A percentile compares a stretch with the other conserved stretches of the same genome.
These are phyloP conservation scores for Phenganax subtilis DNA, from an alignment of 92 coral and sea anemone genomes.

Conservation along the genomic window DNA sequence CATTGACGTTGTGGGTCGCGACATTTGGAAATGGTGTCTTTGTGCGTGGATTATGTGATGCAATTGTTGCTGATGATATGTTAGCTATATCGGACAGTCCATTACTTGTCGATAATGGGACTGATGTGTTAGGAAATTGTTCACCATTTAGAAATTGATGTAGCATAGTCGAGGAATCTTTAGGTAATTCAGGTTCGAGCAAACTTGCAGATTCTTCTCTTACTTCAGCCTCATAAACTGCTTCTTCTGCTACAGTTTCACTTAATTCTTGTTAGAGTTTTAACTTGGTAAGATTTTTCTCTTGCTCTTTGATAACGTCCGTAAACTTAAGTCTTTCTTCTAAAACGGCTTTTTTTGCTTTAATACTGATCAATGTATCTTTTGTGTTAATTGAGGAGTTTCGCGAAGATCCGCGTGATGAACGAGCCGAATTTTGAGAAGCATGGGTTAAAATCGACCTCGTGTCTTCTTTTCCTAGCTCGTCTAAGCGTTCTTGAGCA, in stretches of 20 bases:
- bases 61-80: too few relatives aligned
- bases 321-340: conserved; percentile 43
- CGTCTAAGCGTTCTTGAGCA: conserved; percentile 16
- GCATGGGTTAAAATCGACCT: conserved; percentile 18
- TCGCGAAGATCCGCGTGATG: conserved; percentile 33
- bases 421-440: conserved; percentile 24
- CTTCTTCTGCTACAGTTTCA: conserved; percentile 55
- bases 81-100: too few relatives aligned
- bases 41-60: too few relatives aligned
- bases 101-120: too few relatives aligned
- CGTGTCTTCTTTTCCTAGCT: conserved; percentile 17
- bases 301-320: conserved; percentile 51
- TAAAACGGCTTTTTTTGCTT: conserved; percentile 4
- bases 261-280: conserved; percentile 50
- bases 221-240: conserved; percentile 37
- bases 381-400: conserved; percentile 38
- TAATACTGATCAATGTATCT: conserved; percentile 46
- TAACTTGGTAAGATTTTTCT: conserved; percentile 32
- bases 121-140: too few relatives aligned
- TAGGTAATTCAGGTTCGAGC: too few relatives aligned
- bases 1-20: too few relatives aligned
- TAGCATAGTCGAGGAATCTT: too few relatives aligned
- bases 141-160: too few relatives aligned
- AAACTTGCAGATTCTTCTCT: conserved; percentile 7
- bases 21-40: too few relatives aligned